Percentiles rank a stretch among this genome's conserved stretches.
Conservation (phyloP, 2,888 invertebrate species). For the Neoscelio sp. region DNA sequence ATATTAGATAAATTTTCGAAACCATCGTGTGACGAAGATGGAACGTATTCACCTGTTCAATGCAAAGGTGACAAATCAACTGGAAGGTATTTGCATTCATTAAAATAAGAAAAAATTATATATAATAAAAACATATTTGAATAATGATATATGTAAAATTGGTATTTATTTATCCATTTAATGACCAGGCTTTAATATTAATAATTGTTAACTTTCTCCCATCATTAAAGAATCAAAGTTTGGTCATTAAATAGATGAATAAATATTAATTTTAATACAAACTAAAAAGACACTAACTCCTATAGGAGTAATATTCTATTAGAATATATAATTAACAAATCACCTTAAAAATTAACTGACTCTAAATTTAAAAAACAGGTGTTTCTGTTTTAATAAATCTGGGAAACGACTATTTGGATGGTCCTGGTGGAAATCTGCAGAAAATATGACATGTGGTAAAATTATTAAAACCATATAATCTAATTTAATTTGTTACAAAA, state of each 20-base stretch:
- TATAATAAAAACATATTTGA: too few species aligned
- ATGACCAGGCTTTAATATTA: too few species aligned
- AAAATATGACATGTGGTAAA: slow-evolving; percentile 88
- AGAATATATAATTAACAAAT: background rate
- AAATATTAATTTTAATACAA: background rate
- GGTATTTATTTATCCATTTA: too few species aligned
- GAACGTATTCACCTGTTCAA: slow-evolving; percentile 55
- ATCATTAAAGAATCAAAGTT: too few species aligned
- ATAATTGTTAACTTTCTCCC: too few species aligned
- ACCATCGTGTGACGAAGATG: slow-evolving; percentile 56
- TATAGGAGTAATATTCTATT: background rate
- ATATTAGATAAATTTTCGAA: slow-evolving; percentile 39
- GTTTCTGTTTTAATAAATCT: slow-evolving; percentile 86
- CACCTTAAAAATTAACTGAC: background rate
- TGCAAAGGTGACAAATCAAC: slow-evolving; percentile 61
- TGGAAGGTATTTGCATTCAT: slow-evolving; percentile 50
- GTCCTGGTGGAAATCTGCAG: slow-evolving; percentile 85
- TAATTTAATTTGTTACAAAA: background rate
- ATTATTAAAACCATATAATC: background rate
- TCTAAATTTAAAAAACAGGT: slow-evolving; percentile 84
- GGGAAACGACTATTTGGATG: slow-evolving; percentile 88
- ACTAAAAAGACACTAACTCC: too few species aligned
- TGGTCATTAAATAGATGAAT: too few species aligned
- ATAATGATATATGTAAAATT: too few species aligned
- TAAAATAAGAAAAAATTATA: background rate